Percentiles rank a stretch among this genome's conserved stretches.
Evolutionary conservation across 2,888 invertebrate species (phyloP).

Genomic region (Caenorhabditis afra): DNA sequence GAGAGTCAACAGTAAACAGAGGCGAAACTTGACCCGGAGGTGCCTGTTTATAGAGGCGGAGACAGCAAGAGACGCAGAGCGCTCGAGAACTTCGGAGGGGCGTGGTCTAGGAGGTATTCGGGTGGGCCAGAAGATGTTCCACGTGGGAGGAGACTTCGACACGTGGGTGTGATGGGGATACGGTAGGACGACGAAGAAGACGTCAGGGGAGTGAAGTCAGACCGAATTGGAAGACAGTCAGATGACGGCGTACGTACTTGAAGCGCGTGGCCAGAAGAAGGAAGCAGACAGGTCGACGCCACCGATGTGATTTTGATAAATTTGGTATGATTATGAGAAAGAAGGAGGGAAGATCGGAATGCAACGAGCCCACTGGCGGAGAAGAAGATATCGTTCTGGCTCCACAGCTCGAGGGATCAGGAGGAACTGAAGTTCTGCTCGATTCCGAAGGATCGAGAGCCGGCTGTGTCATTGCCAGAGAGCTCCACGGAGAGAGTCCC

Average conservation of each 20-base stretch:
- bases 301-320: neutral
- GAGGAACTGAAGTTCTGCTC: no score
- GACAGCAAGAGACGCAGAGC: conserved; percentile 28
- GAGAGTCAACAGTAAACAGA: conserved; percentile 35
- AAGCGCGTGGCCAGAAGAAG: conserved; percentile 30
- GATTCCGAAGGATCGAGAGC: no score
- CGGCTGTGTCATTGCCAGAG: no score
- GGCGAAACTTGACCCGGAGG: conserved; percentile 39
- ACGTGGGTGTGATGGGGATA: conserved; percentile 26
- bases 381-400: no score
- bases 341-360: neutral
- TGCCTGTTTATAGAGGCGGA: conserved; percentile 35
- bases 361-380: no score
- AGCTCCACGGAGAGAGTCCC: no score
- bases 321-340: neutral
- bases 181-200: conserved; percentile 16
- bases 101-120: conserved; percentile 18
- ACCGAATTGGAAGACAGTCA: conserved; percentile 3
- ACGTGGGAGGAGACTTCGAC: conserved; percentile 49
- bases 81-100: conserved; percentile 21
- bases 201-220: neutral
- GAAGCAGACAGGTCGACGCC: conserved; percentile 28
- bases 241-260: conserved; percentile 31
- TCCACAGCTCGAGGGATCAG: no score
- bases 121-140: conserved; percentile 39